phyloP scores from a whole-genome alignment of 2,797 vertebrate genomes.

The Parauchenoglanis punctatus region DNA sequence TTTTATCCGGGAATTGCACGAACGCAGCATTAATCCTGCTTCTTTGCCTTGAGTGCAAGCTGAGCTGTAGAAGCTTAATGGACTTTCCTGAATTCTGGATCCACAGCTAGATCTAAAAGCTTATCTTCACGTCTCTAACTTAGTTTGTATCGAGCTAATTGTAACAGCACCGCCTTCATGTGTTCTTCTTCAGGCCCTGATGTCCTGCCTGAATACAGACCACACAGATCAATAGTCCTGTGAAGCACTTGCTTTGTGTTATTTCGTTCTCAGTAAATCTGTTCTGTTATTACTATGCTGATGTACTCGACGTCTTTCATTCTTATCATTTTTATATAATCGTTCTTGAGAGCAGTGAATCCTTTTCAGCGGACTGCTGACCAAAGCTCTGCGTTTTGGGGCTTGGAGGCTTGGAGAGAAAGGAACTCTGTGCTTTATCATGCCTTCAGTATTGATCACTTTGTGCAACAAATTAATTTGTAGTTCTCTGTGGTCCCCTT shows the following conservation, averaged over 20 bases:
- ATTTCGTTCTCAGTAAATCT: background rate
- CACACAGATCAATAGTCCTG: slow-evolving; percentile 9
- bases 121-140: background rate
- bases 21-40: slow-evolving; percentile 27
- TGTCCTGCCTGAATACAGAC: background rate
- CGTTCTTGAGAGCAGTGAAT: background rate
- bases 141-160: background rate
- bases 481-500: background rate
- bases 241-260: too few species aligned
- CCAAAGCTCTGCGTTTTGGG: background rate
- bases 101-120: background rate
- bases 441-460: background rate
- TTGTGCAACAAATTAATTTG: background rate
- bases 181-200: background rate
- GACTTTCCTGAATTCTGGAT: background rate
- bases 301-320: background rate
- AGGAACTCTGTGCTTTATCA: background rate
- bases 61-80: background rate
- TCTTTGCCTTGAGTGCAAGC: slow-evolving; percentile 26
- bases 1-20: background rate
- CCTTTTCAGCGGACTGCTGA: background rate
- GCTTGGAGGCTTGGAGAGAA: background rate
- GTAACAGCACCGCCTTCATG: background rate
- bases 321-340: background rate
- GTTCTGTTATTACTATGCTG: background rate